phyloP scores from a whole-genome alignment of 2,113 vertebrate genomes.

The Myrmecobius fasciatus region DNA sequence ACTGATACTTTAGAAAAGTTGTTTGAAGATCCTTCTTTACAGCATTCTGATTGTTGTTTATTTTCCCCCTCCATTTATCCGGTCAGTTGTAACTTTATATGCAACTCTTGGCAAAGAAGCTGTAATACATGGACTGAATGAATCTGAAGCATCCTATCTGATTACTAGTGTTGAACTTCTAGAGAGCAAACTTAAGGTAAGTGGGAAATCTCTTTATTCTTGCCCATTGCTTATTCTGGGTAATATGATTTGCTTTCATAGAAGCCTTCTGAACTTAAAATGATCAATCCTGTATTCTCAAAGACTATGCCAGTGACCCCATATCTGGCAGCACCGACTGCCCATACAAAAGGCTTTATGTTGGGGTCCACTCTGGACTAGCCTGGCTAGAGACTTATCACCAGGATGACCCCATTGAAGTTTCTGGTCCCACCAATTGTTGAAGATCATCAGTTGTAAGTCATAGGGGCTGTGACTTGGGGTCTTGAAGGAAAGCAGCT shows the following conservation, averaged over 20 bases:
- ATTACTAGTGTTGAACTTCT: conserved; percentile 94
- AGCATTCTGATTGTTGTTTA: conserved; percentile 28
- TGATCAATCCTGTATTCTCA: not conserved
- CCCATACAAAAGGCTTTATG: not conserved
- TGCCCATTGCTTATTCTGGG: not conserved
- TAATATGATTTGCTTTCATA: not conserved
- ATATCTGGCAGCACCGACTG: too few relatives aligned
- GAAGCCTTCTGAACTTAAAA: not conserved
- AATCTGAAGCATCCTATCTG: conserved; percentile 93
- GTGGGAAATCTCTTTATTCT: conserved; percentile 54
- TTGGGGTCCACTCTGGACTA: not conserved
- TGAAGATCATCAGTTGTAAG: not conserved
- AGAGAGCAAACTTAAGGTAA: conserved; percentile 95
- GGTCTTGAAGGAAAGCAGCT: not conserved
- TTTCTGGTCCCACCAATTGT: not conserved
- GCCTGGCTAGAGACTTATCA: too few relatives aligned
- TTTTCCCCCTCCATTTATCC: conserved; percentile 31
- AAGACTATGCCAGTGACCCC: not conserved
- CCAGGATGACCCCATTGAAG: not conserved
- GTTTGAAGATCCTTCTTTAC: not conserved
- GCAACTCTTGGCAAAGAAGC: conserved; percentile 96
- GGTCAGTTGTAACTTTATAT: conserved; percentile 95
- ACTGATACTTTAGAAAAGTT: not conserved
- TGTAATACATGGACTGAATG: conserved; percentile 93
- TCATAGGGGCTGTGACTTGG: not conserved